Base-by-base conservation (phyloP, 2,113 vertebrate species). In the Spea bombifrons region DNA sequence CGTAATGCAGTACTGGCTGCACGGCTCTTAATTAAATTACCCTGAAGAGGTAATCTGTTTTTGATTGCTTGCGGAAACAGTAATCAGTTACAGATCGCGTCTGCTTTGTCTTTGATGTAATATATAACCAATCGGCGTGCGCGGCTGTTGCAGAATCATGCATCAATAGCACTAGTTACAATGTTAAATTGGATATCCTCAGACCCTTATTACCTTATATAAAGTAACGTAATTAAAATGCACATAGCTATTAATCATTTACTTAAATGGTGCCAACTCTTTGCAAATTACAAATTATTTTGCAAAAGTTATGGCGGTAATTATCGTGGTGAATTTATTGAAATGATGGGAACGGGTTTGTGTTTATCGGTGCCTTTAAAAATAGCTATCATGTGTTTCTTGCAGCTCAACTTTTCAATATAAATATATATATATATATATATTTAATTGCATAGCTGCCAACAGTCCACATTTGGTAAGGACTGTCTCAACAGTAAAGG, bases 11-110 rank as follows among this genome's bases (percentile, higher is more conserved):
- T 57, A 44, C 64, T 66, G 71, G 77, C 63, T 64, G 65, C 77
- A 67, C n/a, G 77, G 70, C 59, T 80, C 77, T 80, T 80, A 80
- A 80, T 80, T 80, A 80, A 73, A 80, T 80, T 66, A 80, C 77
- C 57, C 71, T 73, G 63, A 67, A 80, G 77, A 80, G 77, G 77
- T 80, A 80, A 80, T 80, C 77, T 80, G 73, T 80, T 80, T 73
- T 73, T 80, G 77, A 80, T 80, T 80, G 77, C 71, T 73, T 67
- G 64, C 52, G 77, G 77, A 80, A 80, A 73, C 77, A 73, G 77
- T 73, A 80, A 80, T 80, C 77, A 80, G 71, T 80, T 73, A 72
- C 63, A 80, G 77, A 80, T 80, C 77, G 61, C 73, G 77, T 80
- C 63, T 57, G 76, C 70, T 79, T 79, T 79, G 76, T 79, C 76